Evolutionary conservation across 1,140 invertebrate genomes (phyloP), one percentile per base, ranked within the genome.

Genomic region (Trichogramma pretiosum): DNA sequence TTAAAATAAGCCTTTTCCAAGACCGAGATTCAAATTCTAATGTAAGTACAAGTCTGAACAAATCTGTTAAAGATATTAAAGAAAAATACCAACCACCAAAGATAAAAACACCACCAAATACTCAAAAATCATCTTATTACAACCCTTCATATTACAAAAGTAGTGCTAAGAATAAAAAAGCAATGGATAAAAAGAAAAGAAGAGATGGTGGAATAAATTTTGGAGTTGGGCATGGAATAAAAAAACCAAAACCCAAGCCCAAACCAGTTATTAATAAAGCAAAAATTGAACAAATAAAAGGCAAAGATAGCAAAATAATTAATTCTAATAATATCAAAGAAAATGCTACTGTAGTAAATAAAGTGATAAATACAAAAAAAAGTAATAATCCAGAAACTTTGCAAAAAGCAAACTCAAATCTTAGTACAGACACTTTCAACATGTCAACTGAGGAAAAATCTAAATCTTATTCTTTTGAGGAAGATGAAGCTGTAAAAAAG

Each of bases 401-500:
- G 62, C 22, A 22, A 71, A 63, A 34, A 61, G 57, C 19, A 68
- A 68, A 23, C 70, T 72, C 34, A 68, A 70, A 48, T 60, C 47
- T 9, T 63, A 61, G 16, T 22, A 10, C 21, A 10, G 55, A 46
- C n/a, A n/a, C n/a, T n/a, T n/a, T n/a, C n/a, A n/a, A n/a, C n/a
- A n/a, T n/a, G n/a, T n/a, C n/a, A n/a, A n/a, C n/a, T n/a, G n/a
- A n/a, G n/a, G n/a, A n/a, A n/a, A n/a, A n/a, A n/a, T n/a, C n/a
- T n/a, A n/a, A n/a, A n/a, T n/a, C n/a, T n/a, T n/a, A n/a, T n/a
- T n/a, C n/a, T n/a, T n/a, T n/a, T n/a, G n/a, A n/a, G n/a, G n/a
- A n/a, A n/a, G n/a, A n/a, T n/a, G n/a, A n/a, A n/a, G n/a, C n/a
- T n/a, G n/a, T n/a, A n/a, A n/a, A n/a, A n/a, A n/a, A n/a, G n/a